Evolutionary conservation across 2,888 invertebrate species (phyloP).

Genomic region (Polietes domitor): DNA sequence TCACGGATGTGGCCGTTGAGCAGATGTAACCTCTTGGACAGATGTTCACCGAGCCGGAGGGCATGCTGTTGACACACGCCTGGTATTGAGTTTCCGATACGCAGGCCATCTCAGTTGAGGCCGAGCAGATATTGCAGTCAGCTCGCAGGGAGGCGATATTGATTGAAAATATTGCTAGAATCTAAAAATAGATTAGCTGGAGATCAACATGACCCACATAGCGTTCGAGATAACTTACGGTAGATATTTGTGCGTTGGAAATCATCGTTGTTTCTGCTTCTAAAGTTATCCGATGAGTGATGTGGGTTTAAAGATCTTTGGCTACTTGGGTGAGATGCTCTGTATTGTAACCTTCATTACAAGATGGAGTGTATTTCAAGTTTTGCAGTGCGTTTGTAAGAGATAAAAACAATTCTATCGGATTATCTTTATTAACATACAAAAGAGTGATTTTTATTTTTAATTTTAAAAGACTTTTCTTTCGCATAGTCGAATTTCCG

Average conservation of each 20-base stretch:
- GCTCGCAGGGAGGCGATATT: slow-evolving; percentile 22
- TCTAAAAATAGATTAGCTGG: slow-evolving; percentile 39
- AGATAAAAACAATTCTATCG: too few species aligned
- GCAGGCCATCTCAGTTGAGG: slow-evolving; percentile 71
- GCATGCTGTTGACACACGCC: slow-evolving; percentile 69
- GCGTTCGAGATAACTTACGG: neutral
- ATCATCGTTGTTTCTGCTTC: neutral
- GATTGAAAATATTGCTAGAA: slow-evolving; percentile 37
- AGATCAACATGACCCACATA: neutral
- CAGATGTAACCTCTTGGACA: slow-evolving; percentile 73
- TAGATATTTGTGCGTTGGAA: neutral
- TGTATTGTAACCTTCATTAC: too few species aligned
- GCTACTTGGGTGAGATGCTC: too few species aligned
- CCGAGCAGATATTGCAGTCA: slow-evolving; percentile 73
- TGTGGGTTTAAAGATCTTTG: neutral
- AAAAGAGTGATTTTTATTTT: too few species aligned
- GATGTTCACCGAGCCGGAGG: slow-evolving; percentile 64
- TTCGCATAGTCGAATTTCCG: too few species aligned
- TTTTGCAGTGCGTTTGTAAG: too few species aligned
- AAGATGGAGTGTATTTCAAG: too few species aligned
- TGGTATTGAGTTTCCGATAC: slow-evolving; percentile 72
- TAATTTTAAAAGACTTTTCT: too few species aligned
- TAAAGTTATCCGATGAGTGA: neutral
- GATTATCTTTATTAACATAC: too few species aligned
- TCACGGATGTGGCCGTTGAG: slow-evolving; percentile 60